Conservation (phyloP, 1,140 invertebrate genomes). For the Steinernema feltiae region DNA sequence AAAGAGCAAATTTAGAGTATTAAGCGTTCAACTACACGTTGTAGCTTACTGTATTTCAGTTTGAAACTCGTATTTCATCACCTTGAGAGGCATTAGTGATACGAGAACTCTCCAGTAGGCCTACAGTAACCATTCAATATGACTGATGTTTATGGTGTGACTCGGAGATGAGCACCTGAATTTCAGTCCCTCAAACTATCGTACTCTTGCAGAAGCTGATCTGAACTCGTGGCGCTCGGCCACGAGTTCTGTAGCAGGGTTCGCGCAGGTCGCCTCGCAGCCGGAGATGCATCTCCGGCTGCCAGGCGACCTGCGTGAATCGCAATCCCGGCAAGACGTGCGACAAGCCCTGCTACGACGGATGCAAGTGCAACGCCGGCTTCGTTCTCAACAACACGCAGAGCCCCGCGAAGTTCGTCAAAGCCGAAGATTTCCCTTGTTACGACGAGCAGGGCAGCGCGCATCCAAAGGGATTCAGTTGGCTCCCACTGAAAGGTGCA, state of each 20-base stretch:
- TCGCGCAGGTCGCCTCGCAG: background rate
- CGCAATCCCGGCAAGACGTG: background rate
- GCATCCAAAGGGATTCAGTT: background rate
- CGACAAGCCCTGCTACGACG: slow-evolving; percentile 3
- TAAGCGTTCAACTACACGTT: no score
- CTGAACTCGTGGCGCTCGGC: background rate
- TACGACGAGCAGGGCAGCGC: background rate
- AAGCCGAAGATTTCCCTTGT: background rate
- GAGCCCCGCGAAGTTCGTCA: background rate
- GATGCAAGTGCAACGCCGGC: slow-evolving; percentile 7
- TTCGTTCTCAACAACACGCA: slow-evolving; percentile 3
- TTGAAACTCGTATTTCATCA: no score
- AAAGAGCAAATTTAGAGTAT: no score
- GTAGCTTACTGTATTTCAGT: no score
- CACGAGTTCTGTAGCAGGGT: background rate
- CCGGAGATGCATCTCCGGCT: background rate
- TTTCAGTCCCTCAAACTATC: no score
- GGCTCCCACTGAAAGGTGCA: no score
- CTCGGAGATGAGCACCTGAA: no score
- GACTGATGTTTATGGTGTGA: no score
- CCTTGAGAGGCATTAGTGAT: no score
- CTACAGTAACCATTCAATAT: no score
- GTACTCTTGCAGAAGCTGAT: background rate
- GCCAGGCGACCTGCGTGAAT: background rate
- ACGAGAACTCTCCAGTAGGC: no score